Evolutionary conservation across 2,888 invertebrate genomes (phyloP), one percentile per base, ranked within the genome.

Genomic region (Drosophila meridionalis): DNA sequence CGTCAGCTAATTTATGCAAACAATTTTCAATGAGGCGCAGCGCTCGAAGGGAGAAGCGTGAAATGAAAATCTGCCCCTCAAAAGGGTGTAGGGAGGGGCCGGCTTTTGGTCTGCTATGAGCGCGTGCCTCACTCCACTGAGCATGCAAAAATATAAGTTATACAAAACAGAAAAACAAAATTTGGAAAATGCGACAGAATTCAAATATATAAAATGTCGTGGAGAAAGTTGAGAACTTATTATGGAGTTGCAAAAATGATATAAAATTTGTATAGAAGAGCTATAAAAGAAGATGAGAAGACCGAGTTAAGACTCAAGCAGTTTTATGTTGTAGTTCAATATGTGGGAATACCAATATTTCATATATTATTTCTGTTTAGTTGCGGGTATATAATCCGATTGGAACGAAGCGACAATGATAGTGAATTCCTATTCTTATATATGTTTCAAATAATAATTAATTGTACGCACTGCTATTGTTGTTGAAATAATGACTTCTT

Each of bases 1-100:
- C 70, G 62, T 68, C 75, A 59, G 60, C 76, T 87, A 87, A 86
- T 86, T 86, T 86, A 86, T 86, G 85, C 85, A 86, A 86, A 83
- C 79, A 77, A 60, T 77, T 87, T 73, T 85, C 85, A 85, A 73
- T 86, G 85, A 69, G 79, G 59, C 85, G 74, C 61, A 68, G 20
- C 50, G 42, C 55, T 30, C 26, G 40, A 59, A 57, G 52, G 53
- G 66, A 45, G 20, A 38, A 50, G 34, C 74, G 62, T 69, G 8
- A 50, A 66, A 64, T 67, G 50, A 69, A 77, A 69, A 58, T 59
- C 62, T 56, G n/a, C 7, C 32, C 34, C n/a, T 9, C 42, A 7
- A 60, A 45, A 36, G 20, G 12, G 6, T 45, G 26, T 8, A 26
- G 5, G 26, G 6, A 45, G 9, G 42, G 47, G 32, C 11, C 11